phyloP scores from a whole-genome alignment of 37 sponge, comb jelly and placozoan species.

The Halisarca cf. caerulea region DNA sequence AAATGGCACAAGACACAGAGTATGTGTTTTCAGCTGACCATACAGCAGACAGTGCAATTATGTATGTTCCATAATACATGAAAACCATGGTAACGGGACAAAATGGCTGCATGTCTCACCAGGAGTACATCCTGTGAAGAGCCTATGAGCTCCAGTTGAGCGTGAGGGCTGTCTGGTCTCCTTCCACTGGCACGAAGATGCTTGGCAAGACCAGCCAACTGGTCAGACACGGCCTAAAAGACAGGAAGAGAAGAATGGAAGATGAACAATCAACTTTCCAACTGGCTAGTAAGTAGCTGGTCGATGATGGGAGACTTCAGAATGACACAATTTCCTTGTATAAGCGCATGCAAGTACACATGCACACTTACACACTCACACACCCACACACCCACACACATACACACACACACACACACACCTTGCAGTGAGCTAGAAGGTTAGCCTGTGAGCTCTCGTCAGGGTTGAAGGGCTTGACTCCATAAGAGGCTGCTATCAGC shows the following conservation, averaged over 20 bases:
- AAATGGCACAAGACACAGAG: no score
- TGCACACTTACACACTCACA: neutral
- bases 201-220: conserved; percentile 81
- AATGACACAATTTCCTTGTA: no score
- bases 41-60: no score
- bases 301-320: no score
- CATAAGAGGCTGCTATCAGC: conserved; percentile 94
- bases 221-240: conserved; percentile 72
- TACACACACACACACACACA: conserved; percentile 1
- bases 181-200: conserved; percentile 63
- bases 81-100: no score
- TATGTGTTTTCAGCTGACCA: no score
- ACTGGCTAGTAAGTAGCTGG: no score
- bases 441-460: conserved; percentile 79
- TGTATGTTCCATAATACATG: no score
- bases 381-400: conserved; percentile 2
- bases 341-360: no score
- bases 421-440: conserved; percentile 84
- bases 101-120: no score
- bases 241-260: neutral
- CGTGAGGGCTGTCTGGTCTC: conserved; percentile 76
- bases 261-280: no score
- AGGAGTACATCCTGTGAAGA: conserved; percentile 85
- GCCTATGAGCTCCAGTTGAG: conserved; percentile 90
- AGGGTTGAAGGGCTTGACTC: conserved; percentile 88